Evolutionary conservation across 1,140 invertebrate species (phyloP).

Genomic region (Drosophila ohnishii): DNA sequence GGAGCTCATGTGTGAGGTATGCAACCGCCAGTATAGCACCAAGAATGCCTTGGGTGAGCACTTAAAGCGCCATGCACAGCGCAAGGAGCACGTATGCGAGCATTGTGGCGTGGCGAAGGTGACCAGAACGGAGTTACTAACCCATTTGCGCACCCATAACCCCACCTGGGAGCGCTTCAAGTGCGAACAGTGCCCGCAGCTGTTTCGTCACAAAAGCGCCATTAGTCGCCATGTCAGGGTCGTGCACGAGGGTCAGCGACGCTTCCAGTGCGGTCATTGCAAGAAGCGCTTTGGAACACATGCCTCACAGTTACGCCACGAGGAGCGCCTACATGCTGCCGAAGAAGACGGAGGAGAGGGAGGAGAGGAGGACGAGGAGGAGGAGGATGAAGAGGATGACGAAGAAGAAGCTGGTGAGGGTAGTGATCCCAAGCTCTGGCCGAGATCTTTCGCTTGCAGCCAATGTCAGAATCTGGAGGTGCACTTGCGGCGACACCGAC

Average conservation of each 20-base stretch:
- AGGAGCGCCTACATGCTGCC: conserved; percentile 63
- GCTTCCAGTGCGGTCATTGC: conserved; percentile 66
- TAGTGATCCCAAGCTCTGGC: conserved; percentile 19
- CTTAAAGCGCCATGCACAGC: conserved; percentile 69
- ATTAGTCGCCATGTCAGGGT: conserved; percentile 74
- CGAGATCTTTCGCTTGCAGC: conserved; percentile 28
- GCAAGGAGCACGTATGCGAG: conserved; percentile 71
- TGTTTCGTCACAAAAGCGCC: conserved; percentile 75
- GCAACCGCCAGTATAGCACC: conserved; percentile 68
- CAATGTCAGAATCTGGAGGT: conserved; percentile 53
- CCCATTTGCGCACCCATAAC: conserved; percentile 74
- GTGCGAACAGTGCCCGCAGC: conserved; percentile 71
- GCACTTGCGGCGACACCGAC: conserved; percentile 44
- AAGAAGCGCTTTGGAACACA: conserved; percentile 72
- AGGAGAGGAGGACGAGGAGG: conserved; percentile 27
- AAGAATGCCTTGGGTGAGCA: conserved; percentile 72
- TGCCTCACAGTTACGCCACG: conserved; percentile 72
- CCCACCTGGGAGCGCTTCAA: conserved; percentile 77
- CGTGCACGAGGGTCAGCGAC: conserved; percentile 69
- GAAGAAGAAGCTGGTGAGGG: background rate
- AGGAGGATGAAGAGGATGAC: conserved; percentile 35
- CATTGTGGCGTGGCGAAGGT: conserved; percentile 75
- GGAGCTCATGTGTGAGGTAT: conserved; percentile 60
- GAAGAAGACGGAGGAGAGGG: conserved; percentile 30
- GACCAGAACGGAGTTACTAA: conserved; percentile 68